Percentiles rank a stretch among this genome's conserved stretches.
Conservation (phyloP, 2,797 vertebrate genomes). For the Onychomys leucogaster region DNA sequence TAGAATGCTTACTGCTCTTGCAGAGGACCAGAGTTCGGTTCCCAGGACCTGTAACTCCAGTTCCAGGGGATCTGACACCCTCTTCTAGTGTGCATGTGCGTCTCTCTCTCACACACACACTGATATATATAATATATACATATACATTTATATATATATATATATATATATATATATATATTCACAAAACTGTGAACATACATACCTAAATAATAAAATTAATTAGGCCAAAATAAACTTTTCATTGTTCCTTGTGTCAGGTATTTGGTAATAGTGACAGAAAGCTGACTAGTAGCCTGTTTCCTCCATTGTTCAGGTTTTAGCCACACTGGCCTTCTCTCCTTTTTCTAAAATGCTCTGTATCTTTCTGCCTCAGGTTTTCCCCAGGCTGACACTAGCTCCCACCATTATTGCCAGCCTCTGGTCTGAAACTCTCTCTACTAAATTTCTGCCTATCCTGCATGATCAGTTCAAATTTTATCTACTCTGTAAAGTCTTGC, state of each 20-base stretch:
- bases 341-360: neutral
- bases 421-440: neutral
- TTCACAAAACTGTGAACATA: neutral
- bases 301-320: neutral
- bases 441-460: neutral
- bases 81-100: neutral
- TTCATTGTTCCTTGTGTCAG: neutral
- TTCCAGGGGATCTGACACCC: too few species aligned
- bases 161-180: neutral
- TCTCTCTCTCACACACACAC: neutral
- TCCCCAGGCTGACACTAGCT: neutral
- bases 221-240: neutral
- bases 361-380: neutral
- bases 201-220: neutral
- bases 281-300: neutral
- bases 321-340: neutral
- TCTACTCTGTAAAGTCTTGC: neutral
- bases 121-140: neutral
- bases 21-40: neutral
- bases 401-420: neutral
- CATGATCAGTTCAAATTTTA: conserved; percentile 33
- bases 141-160: neutral
- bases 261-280: neutral
- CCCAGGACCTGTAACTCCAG: neutral
- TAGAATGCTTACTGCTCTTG: neutral